phyloP scores from a whole-genome alignment of 1,140 invertebrate species.

The Platyura marginata region DNA sequence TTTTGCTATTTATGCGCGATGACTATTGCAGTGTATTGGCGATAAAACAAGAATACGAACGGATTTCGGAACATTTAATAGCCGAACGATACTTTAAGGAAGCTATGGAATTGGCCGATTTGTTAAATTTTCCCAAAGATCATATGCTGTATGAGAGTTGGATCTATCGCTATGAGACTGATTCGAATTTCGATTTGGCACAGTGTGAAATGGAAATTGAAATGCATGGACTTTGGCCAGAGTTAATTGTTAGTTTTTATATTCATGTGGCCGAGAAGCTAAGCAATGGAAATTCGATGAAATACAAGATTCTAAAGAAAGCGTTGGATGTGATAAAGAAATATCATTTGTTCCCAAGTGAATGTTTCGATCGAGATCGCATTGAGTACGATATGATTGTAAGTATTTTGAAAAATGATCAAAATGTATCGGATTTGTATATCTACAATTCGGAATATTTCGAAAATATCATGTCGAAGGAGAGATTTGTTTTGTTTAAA shows the following conservation, averaged over 20 bases:
- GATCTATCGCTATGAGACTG: conserved; percentile 9
- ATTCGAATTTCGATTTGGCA: conserved; percentile 7
- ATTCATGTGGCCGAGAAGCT: conserved; percentile 10
- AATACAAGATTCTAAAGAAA: conserved; percentile 15
- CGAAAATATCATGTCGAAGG: conserved; percentile 19
- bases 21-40: conserved; percentile 9
- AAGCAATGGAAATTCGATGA: conserved; percentile 3
- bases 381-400: conserved; percentile 22
- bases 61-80: conserved; percentile 9
- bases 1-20: neutral
- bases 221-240: conserved; percentile 14
- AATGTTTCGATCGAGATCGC: conserved; percentile 19
- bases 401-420: conserved; percentile 12
- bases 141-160: conserved; percentile 21
- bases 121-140: conserved; percentile 16
- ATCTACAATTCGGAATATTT: conserved; percentile 23
- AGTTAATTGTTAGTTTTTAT: conserved; percentile 17
- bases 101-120: conserved; percentile 15
- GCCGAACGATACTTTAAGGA: conserved; percentile 15
- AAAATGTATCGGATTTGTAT: conserved; percentile 2
- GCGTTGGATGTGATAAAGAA: conserved; percentile 17
- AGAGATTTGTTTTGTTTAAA: conserved; percentile 20
- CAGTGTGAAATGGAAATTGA: conserved; percentile 16
- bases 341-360: conserved; percentile 19
- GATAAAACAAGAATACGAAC: conserved; percentile 5